Evolutionary conservation across 2,888 invertebrate species (phyloP), one percentile per base, ranked within the genome.

Genomic region (Anthophora plumipes): DNA sequence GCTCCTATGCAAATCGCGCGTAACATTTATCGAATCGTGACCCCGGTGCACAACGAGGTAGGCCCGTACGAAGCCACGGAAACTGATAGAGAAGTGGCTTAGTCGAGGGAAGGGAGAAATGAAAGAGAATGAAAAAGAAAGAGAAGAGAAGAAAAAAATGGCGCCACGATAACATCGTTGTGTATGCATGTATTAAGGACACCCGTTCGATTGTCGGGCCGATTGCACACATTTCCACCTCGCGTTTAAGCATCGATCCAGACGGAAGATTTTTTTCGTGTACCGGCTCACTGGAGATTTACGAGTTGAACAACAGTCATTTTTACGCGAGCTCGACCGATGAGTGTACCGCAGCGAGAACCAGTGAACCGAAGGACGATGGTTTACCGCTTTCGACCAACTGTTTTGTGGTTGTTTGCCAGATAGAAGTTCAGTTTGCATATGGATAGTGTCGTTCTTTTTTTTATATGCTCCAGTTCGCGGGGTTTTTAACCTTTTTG

Each of bases 11-110:
- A 77, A 71, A 83, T 84, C 83, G 84, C 73, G 59, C 54, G 68
- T 81, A 78, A 81, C 80, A 76, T 81, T 81, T 81, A 76, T 84
- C 84, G 85, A 74, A 76, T 78, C 77, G 69, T 76, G 84, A 84
- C 80, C 77, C 68, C 78, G 70, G 57, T 57, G 54, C 72, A 50
- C 75, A 50, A 50, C 69, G 71, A 77, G 80, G 50, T 72, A 61
- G 84, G 75, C 67, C 64, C 37, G 52, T 59, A 55, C 31, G 64
- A n/a, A 57, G 57, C 57, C 68, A 25, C 37, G 41, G 48, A 52
- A 63, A 69, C 52, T 46, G 59, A 55, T 17, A 20, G 43, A 14
- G 7, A 43, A 50, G n/a, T 7, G 48, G 48, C 9, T 50, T 12
- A 17, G 1, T 2, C 1, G 7, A 6, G n/a, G 48, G n/a, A 6